Conservation (phyloP, 2,113 vertebrate species). For the Callopanchax toddi region DNA sequence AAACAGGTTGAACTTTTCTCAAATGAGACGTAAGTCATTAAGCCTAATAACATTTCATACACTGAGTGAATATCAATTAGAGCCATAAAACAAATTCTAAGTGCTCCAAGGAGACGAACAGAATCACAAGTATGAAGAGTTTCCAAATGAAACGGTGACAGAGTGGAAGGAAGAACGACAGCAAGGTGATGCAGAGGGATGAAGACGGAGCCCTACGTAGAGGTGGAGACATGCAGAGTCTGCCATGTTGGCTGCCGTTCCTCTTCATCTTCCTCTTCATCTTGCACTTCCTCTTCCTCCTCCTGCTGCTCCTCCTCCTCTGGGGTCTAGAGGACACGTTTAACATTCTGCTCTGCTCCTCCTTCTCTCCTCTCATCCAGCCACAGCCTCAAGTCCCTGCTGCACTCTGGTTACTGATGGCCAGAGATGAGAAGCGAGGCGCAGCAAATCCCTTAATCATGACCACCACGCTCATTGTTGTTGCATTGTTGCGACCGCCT, state of each 20-base stretch:
- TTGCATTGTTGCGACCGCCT: conserved; percentile 40
- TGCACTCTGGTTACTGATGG: conserved; percentile 71
- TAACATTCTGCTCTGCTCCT: conserved; percentile 79
- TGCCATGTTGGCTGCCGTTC: conserved; percentile 66
- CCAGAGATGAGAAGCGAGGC: conserved; percentile 55
- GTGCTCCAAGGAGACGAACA: neutral
- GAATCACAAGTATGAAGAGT: conserved; percentile 2
- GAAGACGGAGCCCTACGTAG: conserved; percentile 6
- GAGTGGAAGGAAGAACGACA: conserved; percentile 38
- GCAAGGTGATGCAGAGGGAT: conserved; percentile 2
- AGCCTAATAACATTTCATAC: conserved; percentile 36
- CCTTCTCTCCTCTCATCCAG: conserved; percentile 67
- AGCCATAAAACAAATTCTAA: conserved; percentile 18
- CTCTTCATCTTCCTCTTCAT: conserved; percentile 67
- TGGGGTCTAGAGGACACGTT: conserved; percentile 77
- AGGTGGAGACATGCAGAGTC: conserved; percentile 38
- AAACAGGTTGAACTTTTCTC: conserved; percentile 29
- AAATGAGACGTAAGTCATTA: conserved; percentile 30
- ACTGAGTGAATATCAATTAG: conserved; percentile 39
- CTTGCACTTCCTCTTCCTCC: conserved; percentile 56
- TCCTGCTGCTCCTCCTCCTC: conserved; percentile 61
- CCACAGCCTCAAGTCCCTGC: conserved; percentile 69
- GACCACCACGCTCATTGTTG: conserved; percentile 33
- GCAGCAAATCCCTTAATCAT: conserved; percentile 63
- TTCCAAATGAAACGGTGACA: conserved; percentile 26